Evolutionary conservation across 2,888 invertebrate genomes (phyloP).

Genomic region (Microplitis manilae): DNA sequence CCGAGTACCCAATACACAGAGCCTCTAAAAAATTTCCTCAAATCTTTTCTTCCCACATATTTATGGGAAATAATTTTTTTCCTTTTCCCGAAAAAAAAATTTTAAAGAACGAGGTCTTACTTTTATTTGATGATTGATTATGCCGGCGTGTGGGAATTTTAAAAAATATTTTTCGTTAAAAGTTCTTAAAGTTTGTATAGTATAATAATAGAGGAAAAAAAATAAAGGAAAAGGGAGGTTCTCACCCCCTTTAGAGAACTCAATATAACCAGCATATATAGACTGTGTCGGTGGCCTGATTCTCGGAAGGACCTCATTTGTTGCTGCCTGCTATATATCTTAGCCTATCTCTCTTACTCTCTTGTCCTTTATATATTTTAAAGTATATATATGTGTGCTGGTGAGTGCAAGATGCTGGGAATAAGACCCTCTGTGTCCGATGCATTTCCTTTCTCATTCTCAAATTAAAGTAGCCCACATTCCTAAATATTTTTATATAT

Average conservation of each 20-base stretch:
- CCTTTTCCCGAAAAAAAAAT: conserved; percentile 8
- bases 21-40: neutral
- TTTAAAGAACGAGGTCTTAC: neutral
- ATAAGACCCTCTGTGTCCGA: neutral
- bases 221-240: conserved; percentile 60
- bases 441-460: conserved; percentile 26
- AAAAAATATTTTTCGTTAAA: conserved; percentile 18
- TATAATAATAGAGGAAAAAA: neutral
- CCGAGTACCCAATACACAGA: neutral
- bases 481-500: neutral
- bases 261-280: conserved; percentile 40
- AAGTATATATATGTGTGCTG: conserved; percentile 19
- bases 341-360: conserved; percentile 47
- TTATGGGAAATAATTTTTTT: neutral
- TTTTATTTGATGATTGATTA: conserved; percentile 12
- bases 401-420: conserved; percentile 23
- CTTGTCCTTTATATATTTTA: conserved; percentile 14
- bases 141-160: neutral
- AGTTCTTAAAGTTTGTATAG: conserved; percentile 10
- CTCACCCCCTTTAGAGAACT: conserved; percentile 61
- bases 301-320: conserved; percentile 72
- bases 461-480: conserved; percentile 17
- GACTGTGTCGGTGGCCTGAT: conserved; percentile 71
- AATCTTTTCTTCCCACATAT: neutral
- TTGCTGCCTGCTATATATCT: conserved; percentile 71